Percentiles rank a stretch among this genome's conserved stretches.
These are phyloP conservation scores for Sylvilagus bachmani DNA, from an alignment of 2,113 vertebrate genomes.

Conservation along the genomic window DNA sequence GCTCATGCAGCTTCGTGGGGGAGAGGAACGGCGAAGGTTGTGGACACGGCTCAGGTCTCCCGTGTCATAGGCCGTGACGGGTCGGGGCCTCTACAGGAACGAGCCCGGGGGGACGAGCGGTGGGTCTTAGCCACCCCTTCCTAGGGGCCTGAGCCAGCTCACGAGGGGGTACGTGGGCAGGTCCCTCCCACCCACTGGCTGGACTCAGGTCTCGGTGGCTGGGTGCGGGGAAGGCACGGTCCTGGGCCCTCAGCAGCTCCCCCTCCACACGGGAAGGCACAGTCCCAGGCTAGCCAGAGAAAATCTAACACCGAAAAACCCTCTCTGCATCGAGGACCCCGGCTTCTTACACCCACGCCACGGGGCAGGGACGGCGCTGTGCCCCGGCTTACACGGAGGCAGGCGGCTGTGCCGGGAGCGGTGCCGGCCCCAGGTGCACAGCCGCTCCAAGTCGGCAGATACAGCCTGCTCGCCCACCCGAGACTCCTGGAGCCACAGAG, in stretches of 20 bases:
- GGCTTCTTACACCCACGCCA: slow-evolving; percentile 84
- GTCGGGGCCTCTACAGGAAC: not conserved
- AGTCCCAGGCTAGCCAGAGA: not conserved
- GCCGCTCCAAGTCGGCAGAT: slow-evolving; percentile 92
- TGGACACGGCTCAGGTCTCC: not conserved
- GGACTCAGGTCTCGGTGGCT: not conserved
- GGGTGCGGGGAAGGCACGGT: not conserved
- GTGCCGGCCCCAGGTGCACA: slow-evolving; percentile 93
- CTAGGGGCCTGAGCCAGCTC: no score
- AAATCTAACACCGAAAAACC: slow-evolving; percentile 59
- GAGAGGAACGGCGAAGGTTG: not conserved
- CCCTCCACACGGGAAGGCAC: not conserved
- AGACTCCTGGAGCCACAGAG: slow-evolving; percentile 24
- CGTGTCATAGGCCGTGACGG: not conserved
- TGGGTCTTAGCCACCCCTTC: not conserved
- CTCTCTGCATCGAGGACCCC: slow-evolving; percentile 86
- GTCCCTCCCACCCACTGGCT: not conserved
- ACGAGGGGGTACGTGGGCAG: not conserved
- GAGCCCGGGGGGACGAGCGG: not conserved
- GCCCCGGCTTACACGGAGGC: slow-evolving; percentile 83
- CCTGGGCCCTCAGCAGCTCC: not conserved
- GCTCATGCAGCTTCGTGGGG: not conserved
- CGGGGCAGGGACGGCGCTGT: no score
- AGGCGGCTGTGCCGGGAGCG: slow-evolving; percentile 81
- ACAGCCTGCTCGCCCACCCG: slow-evolving; percentile 60